Evolutionary conservation across 2,113 vertebrate species (phyloP), one percentile per base, ranked within the genome.

Genomic region (Megalops atlanticus): DNA sequence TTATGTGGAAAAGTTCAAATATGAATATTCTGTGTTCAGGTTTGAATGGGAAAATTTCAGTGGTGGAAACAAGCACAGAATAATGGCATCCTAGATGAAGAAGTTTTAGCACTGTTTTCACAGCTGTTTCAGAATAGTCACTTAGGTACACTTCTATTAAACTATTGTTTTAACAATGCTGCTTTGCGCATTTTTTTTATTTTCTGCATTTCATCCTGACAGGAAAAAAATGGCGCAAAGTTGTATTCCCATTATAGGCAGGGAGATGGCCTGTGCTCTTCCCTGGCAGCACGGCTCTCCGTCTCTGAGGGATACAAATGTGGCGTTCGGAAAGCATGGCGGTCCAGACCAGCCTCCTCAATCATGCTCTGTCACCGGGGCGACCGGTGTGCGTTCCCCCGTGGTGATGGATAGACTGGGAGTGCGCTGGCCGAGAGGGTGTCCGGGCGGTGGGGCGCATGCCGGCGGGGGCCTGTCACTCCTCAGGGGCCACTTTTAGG

Each of bases 391-490:
- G 91, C 91, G 89, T 95, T 94, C 94, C 92, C 92, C 94, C 77
- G 89, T 86, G 45, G 84, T 96, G 95, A 96, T 95, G 95, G 95
- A 96, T 96, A 94, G 95, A 92, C 92, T 93, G 86, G 92, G 91
- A 87, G 89, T 90, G 90, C 90, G 89, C 88, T 86, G 93, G 86
- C 90, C 82, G 77, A 75, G 45, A 74, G 64, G 76, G 47, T 52
- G 79, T 81, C 80, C 75, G 89, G 89, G 89, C 93, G 91, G 91
- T 68, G 86, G 86, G 89, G 87, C 0, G 36, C 88, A 93, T 94
- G 92, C 24, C 91, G 90, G 91, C 91, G 94, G 93, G 92, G 91
- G 88, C 91, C 88, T 87, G 89, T 85, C 83, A 72, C 87, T 88
- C 87, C 91, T 91, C 35, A 58, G 16, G 24, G 76, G 52, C 45